These are phyloP conservation scores for Trichopoda pennipes DNA, from an alignment of 2,888 invertebrate genomes.

Conservation along the genomic window DNA sequence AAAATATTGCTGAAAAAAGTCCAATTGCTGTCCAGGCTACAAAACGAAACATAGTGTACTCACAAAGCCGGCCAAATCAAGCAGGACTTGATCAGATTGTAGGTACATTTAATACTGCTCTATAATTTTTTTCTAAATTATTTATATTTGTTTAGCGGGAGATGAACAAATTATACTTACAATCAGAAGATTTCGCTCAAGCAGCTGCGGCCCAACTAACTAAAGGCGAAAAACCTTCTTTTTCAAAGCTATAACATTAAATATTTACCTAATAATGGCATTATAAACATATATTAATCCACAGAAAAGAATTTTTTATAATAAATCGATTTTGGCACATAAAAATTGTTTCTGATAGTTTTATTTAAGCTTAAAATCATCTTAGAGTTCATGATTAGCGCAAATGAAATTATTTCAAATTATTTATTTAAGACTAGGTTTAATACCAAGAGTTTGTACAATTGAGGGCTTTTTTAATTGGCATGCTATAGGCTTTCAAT, in stretches of 20 bases:
- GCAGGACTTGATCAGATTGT: constrained; percentile 96
- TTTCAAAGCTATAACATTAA: constrained; percentile 87
- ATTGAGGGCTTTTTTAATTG: too few species aligned
- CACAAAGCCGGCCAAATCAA: constrained; percentile 92
- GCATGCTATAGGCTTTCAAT: too few species aligned
- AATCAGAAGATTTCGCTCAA: constrained; percentile 93
- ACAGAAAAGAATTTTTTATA: too few species aligned
- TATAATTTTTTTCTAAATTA: neutral
- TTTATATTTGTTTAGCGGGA: constrained; percentile 83
- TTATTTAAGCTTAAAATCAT: too few species aligned
- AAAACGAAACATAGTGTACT: constrained; percentile 91
- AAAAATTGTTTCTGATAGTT: too few species aligned
- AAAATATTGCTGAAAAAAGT: constrained; percentile 91
- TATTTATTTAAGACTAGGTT: too few species aligned
- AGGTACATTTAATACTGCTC: constrained; percentile 79
- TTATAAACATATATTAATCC: too few species aligned
- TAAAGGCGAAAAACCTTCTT: constrained; percentile 86
- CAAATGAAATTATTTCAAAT: too few species aligned
- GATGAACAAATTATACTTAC: constrained; percentile 92
- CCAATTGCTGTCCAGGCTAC: constrained; percentile 95
- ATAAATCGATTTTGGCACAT: too few species aligned
- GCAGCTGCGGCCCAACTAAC: constrained; percentile 87
- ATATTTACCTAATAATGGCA: neutral
- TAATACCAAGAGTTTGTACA: too few species aligned
- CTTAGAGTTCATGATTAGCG: too few species aligned